Evolutionary conservation across 2,113 vertebrate species (phyloP), one percentile per base, ranked within the genome.

Genomic region (Alouatta palliata): DNA sequence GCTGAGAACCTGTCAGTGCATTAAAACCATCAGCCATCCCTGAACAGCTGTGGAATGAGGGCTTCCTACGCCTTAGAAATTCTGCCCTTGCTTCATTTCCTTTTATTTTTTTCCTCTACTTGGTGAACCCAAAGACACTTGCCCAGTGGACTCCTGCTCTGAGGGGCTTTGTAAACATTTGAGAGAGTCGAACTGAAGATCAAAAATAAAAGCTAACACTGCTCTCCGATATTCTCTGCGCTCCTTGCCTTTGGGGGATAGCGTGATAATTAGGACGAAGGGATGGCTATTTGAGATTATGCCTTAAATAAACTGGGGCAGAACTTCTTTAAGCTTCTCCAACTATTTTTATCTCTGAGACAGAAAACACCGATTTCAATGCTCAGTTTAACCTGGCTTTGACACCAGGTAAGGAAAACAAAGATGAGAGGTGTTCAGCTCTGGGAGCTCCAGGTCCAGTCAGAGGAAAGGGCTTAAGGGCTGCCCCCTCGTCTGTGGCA

Each of bases 231-330:
- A 75, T 45, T 43, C 90, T n/a, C 37, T 8, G 47, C 25, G 68
- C 54, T 56, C 56, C 54, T 84, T 32, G 89, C 89, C 95, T 92
- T 88, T 23, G 0, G 61, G 87, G 94, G 58, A 43, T 47, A 12
- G 58, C 32, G 1, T 66, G 8, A 49, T 94, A 93, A 96, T 93
- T 95, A 97, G 96, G 95, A 97, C 97, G 85, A 75, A 95, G 86
- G 94, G 16, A 52, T 52, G 52, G 81, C 76, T 88, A 70, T 54
- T 94, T 64, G 94, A 94, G 96, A 94, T 90, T 87, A 80, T 8
- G 64, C 94, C 64, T 85, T 94, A 91, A 88, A 88, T 92, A 94
- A 97, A 95, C 77, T 80, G 94, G 95, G 92, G 43, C 97, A 95
- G 86, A 86, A 81, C 92, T 79, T 75, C 96, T 85, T 58, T 68